These are phyloP conservation scores for Thyatira batis DNA, from an alignment of 2,888 invertebrate genomes.

Conservation along the genomic window DNA sequence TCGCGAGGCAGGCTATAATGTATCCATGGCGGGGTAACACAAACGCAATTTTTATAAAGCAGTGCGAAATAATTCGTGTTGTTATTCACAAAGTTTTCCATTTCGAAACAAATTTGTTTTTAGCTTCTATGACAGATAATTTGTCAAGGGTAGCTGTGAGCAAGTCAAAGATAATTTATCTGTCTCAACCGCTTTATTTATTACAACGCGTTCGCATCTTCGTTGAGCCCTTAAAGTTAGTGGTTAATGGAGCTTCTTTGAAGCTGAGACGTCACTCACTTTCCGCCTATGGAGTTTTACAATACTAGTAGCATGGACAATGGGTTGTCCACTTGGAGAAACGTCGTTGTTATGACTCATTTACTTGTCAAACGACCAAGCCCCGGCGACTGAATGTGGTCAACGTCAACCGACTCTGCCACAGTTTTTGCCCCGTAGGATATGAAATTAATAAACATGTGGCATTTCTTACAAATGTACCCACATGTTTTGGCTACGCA, in stretches of 20 bases:
- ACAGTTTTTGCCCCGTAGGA: no score
- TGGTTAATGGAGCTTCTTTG: constrained; percentile 76
- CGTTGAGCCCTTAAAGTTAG: constrained; percentile 75
- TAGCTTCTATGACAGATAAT: constrained; percentile 79
- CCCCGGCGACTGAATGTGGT: no score
- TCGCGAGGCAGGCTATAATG: background rate
- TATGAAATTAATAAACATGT: no score
- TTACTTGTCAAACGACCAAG: no score
- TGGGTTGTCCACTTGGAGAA: no score
- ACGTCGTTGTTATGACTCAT: no score
- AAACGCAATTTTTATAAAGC: constrained; percentile 34
- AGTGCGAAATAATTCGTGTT: constrained; percentile 56
- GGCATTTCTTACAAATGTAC: no score
- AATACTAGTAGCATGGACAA: background rate
- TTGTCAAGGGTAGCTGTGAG: constrained; percentile 75
- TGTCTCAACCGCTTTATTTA: constrained; percentile 80
- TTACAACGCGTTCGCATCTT: constrained; percentile 75
- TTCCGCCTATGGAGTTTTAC: constrained; percentile 24
- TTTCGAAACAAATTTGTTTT: constrained; percentile 76
- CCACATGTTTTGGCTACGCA: no score
- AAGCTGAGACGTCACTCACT: constrained; percentile 66
- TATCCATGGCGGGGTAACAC: background rate
- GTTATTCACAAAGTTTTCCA: constrained; percentile 69
- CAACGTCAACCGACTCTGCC: no score
- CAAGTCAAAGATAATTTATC: constrained; percentile 81